Evolutionary conservation across 2,797 vertebrate species (phyloP).

Genomic region (Ceyx erithaca): DNA sequence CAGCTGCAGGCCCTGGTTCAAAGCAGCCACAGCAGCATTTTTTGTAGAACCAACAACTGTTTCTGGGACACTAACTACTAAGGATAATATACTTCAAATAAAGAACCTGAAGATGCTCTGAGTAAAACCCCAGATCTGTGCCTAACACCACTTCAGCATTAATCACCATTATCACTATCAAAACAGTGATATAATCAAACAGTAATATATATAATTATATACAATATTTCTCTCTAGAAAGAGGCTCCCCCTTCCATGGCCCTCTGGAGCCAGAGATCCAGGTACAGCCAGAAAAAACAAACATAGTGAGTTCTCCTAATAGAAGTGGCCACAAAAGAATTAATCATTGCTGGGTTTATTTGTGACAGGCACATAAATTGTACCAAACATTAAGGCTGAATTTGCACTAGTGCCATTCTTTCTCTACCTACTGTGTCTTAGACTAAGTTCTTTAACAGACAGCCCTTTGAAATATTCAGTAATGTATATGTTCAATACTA

Average conservation of each 20-base stretch:
- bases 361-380: constrained; percentile 29
- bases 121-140: not conserved
- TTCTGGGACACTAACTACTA: not conserved
- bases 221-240: not conserved
- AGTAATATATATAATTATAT: not conserved
- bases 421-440: not conserved
- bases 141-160: not conserved
- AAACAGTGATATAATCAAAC: not conserved
- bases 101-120: not conserved
- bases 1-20: not conserved
- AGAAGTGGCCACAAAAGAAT: not conserved
- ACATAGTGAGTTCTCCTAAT: not conserved
- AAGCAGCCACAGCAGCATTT: not conserved
- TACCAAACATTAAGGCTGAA: not conserved
- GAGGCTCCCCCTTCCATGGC: not conserved
- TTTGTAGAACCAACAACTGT: not conserved
- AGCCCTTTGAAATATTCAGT: not conserved
- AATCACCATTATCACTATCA: not conserved
- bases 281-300: constrained; percentile 34
- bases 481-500: not conserved
- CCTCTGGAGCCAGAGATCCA: not conserved
- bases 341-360: constrained; percentile 18
- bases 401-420: not conserved
- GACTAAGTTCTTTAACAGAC: constrained; percentile 11
- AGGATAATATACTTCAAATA: not conserved